Evolutionary conservation across 2,797 vertebrate species (phyloP).

Genomic region (Myripristis jacobus): DNA sequence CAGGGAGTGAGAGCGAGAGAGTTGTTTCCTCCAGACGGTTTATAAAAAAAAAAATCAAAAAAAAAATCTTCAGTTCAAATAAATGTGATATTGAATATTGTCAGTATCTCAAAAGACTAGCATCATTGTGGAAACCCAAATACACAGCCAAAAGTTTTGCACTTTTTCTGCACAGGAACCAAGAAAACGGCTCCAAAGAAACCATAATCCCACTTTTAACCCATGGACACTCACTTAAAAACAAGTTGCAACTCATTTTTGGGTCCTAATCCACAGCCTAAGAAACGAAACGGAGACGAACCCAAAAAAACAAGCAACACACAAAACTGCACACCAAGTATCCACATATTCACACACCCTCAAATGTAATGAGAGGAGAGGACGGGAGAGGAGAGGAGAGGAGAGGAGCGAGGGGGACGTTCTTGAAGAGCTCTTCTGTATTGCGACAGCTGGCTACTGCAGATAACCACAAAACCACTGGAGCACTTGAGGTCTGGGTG

Average conservation of each 20-base stretch:
- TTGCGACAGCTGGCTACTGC: conserved; percentile 78
- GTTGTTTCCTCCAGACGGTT: conserved; percentile 40
- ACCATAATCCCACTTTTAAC: not conserved
- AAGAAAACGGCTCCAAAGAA: no score
- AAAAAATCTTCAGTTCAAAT: conserved; percentile 23
- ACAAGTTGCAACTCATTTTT: no score
- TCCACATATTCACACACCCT: conserved; percentile 16
- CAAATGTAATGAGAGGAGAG: conserved; percentile 43
- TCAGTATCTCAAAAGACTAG: conserved; percentile 19
- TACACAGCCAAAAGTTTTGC: conserved; percentile 20
- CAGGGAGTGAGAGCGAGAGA: conserved; percentile 43
- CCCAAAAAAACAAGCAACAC: no score
- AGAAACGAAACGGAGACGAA: not conserved
- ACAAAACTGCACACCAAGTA: not conserved
- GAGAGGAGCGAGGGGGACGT: conserved; percentile 68
- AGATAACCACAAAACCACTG: conserved; percentile 84
- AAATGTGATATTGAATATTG: conserved; percentile 32
- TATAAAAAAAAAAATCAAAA: no score
- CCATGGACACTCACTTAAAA: conserved; percentile 7
- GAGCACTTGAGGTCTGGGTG: conserved; percentile 80
- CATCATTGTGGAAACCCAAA: conserved; percentile 35
- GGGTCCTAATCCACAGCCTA: no score
- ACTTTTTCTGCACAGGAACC: conserved; percentile 25
- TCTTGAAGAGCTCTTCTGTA: conserved; percentile 74
- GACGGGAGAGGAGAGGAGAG: conserved; percentile 24